Percentiles rank a stretch among this genome's conserved stretches.
phyloP scores from a whole-genome alignment of 2,797 vertebrate species.

The Phoebastria nigripes region DNA sequence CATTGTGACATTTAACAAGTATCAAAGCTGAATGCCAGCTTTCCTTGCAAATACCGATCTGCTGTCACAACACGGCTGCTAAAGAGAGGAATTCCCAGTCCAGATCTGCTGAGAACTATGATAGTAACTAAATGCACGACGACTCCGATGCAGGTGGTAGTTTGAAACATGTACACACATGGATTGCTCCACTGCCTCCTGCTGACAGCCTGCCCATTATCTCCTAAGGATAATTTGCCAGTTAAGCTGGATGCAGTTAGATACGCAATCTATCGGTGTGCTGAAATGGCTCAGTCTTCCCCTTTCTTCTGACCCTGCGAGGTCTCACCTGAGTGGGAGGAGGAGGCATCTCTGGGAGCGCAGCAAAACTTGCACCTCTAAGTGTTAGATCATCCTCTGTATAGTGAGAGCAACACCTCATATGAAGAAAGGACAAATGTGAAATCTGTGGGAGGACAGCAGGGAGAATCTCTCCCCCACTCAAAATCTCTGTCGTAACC shows the following conservation, averaged over 20 bases:
- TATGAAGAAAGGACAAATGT: neutral
- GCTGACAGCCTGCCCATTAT: neutral
- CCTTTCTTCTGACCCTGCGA: neutral
- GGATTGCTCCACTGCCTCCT: neutral
- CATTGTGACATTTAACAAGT: neutral
- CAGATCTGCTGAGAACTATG: neutral
- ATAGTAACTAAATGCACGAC: neutral
- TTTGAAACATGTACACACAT: neutral
- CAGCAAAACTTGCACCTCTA: neutral
- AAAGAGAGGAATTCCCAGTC: neutral
- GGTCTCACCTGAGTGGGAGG: neutral
- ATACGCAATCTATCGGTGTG: neutral
- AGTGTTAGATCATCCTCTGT: neutral
- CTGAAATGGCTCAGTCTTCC: neutral
- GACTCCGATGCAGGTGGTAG: rapidly evolving
- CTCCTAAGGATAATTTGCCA: neutral
- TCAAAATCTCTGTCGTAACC: neutral
- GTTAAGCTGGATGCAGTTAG: neutral
- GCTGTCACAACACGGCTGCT: neutral
- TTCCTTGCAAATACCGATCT: neutral
- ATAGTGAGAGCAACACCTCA: neutral
- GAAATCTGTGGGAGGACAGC: neutral
- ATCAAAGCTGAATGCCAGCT: neutral
- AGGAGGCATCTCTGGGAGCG: neutral
- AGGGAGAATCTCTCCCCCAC: neutral